Evolutionary conservation across 2,797 vertebrate genomes (phyloP), one percentile per base, ranked within the genome.

Genomic region (Hafferia zeledoni): DNA sequence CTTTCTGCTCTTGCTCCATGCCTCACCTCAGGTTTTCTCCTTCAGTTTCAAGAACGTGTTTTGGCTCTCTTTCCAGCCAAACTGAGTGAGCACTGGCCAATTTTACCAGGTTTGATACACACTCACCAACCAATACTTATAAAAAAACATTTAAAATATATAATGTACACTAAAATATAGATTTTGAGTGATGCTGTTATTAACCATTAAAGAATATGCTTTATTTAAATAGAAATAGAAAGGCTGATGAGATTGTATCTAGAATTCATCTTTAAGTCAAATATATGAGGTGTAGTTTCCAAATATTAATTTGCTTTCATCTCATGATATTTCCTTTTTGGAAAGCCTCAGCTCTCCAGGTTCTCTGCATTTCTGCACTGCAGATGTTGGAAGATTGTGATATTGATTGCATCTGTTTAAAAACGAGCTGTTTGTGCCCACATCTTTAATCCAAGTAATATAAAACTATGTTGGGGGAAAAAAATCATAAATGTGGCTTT

Each of bases 261-360:
- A 81, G 46, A 83, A 78, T 60, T 17, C 35, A 47, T 86, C 87
- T 91, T 75, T 52, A 46, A 69, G 44, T 49, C 31, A 88, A 89
- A 92, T 67, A 69, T 30, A 59, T 13, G 52, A 88, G 55, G 59
- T 57, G 35, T 37, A 57, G 44, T 82, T 96, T 94, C 52, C 85
- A 82, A 76, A 75, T 47, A 77, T 55, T 74, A 94, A 50, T 83
- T 91, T 31, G 18, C 59, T 82, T 84, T 95, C 37, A 59, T 83
- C 52, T 95, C 79, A 52, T 6, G 57, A 86, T 94, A 90, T 87
- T 95, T 96, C 81, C 77, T 82, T 84, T 84, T 93, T 84, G 80
- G 67, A 92, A 90, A 87, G 47, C 37, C 57, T 90, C 61, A 77
- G 0, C 33, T 30, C 44, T 95, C 27, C 71, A 79, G 67, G 52